Percentiles rank a stretch among this genome's conserved stretches.
Conservation (phyloP, 37 sponge, comb jelly and placozoan genomes). For the Lycopodina hypogea region DNA sequence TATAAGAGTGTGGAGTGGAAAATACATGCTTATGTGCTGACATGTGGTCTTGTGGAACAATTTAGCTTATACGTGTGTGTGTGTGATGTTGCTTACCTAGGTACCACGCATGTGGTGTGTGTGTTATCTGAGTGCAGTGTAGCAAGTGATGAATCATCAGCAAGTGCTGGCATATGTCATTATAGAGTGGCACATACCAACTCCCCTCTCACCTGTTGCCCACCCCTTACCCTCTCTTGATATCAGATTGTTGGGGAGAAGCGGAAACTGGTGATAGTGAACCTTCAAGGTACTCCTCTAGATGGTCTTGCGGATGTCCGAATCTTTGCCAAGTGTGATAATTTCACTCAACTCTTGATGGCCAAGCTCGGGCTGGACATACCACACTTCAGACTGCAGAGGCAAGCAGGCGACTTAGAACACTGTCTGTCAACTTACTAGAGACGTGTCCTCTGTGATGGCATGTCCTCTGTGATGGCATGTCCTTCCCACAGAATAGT, state of each 20-base stretch:
- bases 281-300: slow-evolving; percentile 69
- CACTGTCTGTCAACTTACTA: background rate
- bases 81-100: background rate
- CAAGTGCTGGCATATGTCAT: background rate
- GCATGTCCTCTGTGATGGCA: background rate
- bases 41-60: no score
- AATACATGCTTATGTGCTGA: no score
- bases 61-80: no score
- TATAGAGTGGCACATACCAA: no score
- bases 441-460: no score
- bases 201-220: background rate
- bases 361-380: slow-evolving; percentile 54
- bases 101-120: background rate
- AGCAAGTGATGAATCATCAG: background rate
- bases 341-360: slow-evolving; percentile 53
- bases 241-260: slow-evolving; percentile 9
- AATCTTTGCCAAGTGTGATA: slow-evolving; percentile 72
- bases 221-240: background rate
- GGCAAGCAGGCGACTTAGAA: slow-evolving; percentile 10
- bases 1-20: no score
- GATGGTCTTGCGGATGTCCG: slow-evolving; percentile 51
- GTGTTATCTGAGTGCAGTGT: background rate
- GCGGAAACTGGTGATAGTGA: slow-evolving; percentile 63
- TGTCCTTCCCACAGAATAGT: background rate
- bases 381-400: slow-evolving; percentile 55